A percentile compares a stretch with the other conserved stretches of the same genome.
These are phyloP conservation scores for Luffia ferchaultella DNA, from an alignment of 2,888 invertebrate species.

Conservation along the genomic window DNA sequence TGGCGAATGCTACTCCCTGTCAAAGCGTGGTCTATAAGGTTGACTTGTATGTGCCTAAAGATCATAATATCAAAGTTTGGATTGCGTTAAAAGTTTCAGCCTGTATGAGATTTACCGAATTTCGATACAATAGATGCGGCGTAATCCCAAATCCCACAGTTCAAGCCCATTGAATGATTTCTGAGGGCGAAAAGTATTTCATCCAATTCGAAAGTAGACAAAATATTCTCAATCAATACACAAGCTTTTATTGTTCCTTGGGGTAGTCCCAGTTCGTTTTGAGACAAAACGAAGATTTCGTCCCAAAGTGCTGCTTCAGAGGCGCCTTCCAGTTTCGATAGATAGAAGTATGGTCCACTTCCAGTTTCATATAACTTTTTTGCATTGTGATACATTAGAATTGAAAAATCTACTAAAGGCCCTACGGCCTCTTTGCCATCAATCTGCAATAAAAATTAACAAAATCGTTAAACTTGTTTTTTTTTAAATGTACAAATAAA, in stretches of 20 bases:
- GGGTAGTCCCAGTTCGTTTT: conserved; percentile 60
- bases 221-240: conserved; percentile 75
- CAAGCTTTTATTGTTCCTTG: conserved; percentile 73
- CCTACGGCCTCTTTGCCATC: conserved; percentile 70
- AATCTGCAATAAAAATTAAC: conserved; percentile 36
- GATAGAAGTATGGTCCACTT: conserved; percentile 74
- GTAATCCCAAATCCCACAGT: conserved; percentile 81
- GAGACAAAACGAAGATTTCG: conserved; percentile 72
- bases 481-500: not conserved
- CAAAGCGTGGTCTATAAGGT: no score
- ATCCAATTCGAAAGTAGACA: conserved; percentile 74
- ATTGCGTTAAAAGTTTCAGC: no score
- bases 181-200: conserved; percentile 72
- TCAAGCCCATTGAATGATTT: conserved; percentile 74
- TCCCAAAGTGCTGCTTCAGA: conserved; percentile 75
- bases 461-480: not conserved
- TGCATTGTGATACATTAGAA: conserved; percentile 73
- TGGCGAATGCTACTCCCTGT: no score
- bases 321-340: conserved; percentile 74
- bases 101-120: conserved; percentile 60
- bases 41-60: no score
- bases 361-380: conserved; percentile 54
- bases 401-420: conserved; percentile 73
- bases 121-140: conserved; percentile 71
- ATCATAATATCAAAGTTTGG: no score